Base-by-base conservation (phyloP, 2,888 invertebrate genomes). In the Netelia inedita region DNA sequence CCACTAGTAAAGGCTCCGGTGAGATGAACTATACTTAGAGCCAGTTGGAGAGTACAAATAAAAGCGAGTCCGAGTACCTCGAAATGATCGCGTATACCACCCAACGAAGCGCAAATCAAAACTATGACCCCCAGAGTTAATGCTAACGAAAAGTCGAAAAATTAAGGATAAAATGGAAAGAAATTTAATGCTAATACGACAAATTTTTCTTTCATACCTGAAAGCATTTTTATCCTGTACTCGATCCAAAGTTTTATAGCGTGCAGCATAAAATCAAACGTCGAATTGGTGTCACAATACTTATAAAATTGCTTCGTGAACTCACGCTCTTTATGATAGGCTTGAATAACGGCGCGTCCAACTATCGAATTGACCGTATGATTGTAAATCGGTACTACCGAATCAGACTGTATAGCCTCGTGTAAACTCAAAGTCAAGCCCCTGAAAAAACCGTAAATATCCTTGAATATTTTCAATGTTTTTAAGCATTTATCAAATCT, bases 281-380 rank as follows among this genome's bases (percentile, higher is more conserved):
- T 86, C 46, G 89, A 87, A 83, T 90, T 89, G 35, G 88, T 85
- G 74, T 91, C 88, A 72, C 90, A 91, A 81, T 88, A 84, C 41
- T 86, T 88, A 81, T 91, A 90, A 82, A 90, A 91, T 88, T 88
- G 90, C 68, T 89, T 90, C 9, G 88, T 85, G 72, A 91, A 91
- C 10, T 90, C 89, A 61, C 89, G 87, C 21, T 90, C 89, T 84
- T 90, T 91, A 79, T 87, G 87, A 75, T 87, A 89, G 0, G 91
- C 91, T 73, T 91, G 91, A 75, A 91, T 90, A 9, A 89, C 85
- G 5, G 90, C 88, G 5, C 91, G 87, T 41, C 90, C 91, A 46
- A 87, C 86, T 1, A 91, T 83, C 46, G 89, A 89, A 61, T 89
- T 90, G 1, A 89, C 85, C 59, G 89, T 87, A 69, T 91, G 87